Evolutionary conservation across 1,140 invertebrate species (phyloP).

Genomic region (Magallana ariakensis): DNA sequence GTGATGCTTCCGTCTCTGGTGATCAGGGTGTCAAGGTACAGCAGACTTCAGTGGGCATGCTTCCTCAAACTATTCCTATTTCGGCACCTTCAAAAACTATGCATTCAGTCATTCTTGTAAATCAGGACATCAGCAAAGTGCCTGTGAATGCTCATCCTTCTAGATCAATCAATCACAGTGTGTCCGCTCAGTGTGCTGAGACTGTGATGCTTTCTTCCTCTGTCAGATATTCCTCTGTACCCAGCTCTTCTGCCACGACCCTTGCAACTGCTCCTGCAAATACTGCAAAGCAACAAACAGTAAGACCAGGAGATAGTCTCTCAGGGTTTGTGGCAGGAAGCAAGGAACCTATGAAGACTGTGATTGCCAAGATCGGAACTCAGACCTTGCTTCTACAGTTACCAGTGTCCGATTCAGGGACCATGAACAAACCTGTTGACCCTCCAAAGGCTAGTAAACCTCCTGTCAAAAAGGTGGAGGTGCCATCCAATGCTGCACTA

Average conservation of each 20-base stretch:
- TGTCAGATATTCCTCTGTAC: background rate
- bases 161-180: background rate
- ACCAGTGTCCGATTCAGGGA: conserved; percentile 25
- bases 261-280: conserved; percentile 20
- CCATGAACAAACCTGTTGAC: background rate
- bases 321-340: background rate
- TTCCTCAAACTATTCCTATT: background rate
- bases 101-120: conserved; percentile 13
- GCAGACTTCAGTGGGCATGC: background rate
- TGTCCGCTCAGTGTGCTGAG: background rate
- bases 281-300: background rate
- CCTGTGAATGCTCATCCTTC: background rate
- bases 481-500: conserved; percentile 4
- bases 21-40: background rate
- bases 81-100: background rate
- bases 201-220: background rate
- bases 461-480: background rate
- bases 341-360: conserved; percentile 38
- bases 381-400: conserved; percentile 50
- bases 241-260: conserved; percentile 10
- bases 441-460: background rate
- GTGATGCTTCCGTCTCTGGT: background rate
- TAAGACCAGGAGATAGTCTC: background rate
- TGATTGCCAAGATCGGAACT: conserved; percentile 50
- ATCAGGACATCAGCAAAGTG: background rate